Conservation (phyloP, 2,888 invertebrate species). For the Drosophila niveifrons region DNA sequence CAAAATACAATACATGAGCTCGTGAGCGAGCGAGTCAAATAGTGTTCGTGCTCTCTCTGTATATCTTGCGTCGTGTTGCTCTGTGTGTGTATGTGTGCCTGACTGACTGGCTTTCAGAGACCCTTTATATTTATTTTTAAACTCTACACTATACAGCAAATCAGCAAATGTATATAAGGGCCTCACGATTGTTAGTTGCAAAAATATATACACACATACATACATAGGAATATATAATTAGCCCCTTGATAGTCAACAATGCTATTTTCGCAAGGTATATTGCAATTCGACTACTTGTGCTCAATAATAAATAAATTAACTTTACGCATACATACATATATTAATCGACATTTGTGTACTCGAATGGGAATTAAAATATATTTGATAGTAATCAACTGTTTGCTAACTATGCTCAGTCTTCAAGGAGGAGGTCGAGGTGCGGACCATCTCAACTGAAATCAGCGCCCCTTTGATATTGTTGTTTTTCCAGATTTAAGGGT, state of each 20-base stretch:
- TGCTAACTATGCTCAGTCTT: neutral
- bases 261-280: neutral
- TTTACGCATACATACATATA: too few species aligned
- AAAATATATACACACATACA: too few species aligned
- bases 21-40: conserved; percentile 23
- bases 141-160: neutral
- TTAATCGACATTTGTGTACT: neutral
- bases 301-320: too few species aligned
- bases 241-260: neutral
- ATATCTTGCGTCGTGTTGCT: too few species aligned
- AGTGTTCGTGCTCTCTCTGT: neutral
- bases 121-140: neutral
- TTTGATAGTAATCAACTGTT: conserved; percentile 8
- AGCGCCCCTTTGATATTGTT: neutral
- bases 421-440: conserved; percentile 57
- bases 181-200: too few species aligned
- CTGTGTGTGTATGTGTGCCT: too few species aligned
- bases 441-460: conserved; percentile 26
- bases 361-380: neutral
- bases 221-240: neutral
- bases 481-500: conserved; percentile 32
- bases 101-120: neutral
- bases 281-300: neutral
- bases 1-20: conserved; percentile 15
- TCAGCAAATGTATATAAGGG: too few species aligned